phyloP scores from a whole-genome alignment of 2,113 vertebrate genomes.

The Gorsachius goisagi region DNA sequence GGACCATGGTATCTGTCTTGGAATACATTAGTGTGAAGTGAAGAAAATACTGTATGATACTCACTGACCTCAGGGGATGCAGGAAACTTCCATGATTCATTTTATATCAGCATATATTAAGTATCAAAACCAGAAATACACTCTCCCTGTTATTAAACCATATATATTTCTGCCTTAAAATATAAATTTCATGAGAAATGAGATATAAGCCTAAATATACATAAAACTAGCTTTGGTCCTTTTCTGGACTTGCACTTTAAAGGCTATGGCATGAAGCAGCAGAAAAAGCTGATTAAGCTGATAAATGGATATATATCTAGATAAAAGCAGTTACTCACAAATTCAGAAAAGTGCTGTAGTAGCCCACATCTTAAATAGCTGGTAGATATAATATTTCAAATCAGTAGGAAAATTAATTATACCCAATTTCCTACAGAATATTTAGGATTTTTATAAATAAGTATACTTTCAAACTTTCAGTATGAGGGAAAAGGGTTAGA shows the following conservation, averaged over 20 bases:
- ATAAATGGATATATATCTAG: neutral
- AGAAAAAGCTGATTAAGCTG: neutral
- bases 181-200: neutral
- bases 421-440: neutral
- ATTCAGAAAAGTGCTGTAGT: neutral
- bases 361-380: neutral
- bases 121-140: neutral
- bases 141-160: neutral
- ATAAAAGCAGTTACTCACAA: neutral
- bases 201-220: neutral
- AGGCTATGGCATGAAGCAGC: neutral
- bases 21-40: neutral
- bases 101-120: neutral
- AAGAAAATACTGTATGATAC: neutral
- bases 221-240: neutral
- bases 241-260: neutral
- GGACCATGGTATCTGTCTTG: neutral
- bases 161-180: neutral
- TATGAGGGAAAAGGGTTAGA: neutral
- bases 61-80: neutral
- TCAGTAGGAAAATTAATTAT: neutral
- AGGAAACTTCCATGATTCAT: neutral
- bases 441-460: neutral
- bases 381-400: neutral
- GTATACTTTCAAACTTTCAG: neutral